Evolutionary conservation across 2,113 vertebrate genomes (phyloP).

Genomic region (Spea multiplicata): DNA sequence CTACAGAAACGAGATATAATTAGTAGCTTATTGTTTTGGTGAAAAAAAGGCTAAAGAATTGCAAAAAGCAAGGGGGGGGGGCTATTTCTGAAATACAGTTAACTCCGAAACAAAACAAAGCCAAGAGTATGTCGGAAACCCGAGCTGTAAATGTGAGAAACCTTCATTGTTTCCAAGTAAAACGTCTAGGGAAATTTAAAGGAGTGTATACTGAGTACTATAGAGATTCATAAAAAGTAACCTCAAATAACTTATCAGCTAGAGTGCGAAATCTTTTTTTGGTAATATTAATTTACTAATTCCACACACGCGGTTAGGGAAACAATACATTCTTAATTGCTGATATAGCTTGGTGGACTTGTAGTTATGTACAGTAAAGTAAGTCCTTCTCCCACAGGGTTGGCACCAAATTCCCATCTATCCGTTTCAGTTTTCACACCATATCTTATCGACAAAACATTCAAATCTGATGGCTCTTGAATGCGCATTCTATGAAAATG

Average conservation of each 20-base stretch:
- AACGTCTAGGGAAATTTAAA: constrained; percentile 21
- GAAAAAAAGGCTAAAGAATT: background rate
- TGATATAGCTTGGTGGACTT: too few species aligned
- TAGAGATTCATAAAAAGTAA: constrained; percentile 21
- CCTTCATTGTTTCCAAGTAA: constrained; percentile 35
- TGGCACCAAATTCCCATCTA: too few species aligned
- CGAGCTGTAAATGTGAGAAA: constrained; percentile 10
- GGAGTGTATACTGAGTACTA: constrained; percentile 3
- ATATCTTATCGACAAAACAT: too few species aligned
- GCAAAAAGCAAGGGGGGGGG: background rate
- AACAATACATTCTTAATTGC: too few species aligned
- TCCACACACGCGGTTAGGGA: too few species aligned
- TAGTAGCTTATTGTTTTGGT: background rate
- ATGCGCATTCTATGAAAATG: too few species aligned
- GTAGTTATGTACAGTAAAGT: too few species aligned
- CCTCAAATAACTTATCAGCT: constrained; percentile 20
- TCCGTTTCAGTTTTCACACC: too few species aligned
- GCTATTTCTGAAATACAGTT: background rate
- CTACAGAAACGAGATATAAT: background rate
- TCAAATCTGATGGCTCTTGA: too few species aligned
- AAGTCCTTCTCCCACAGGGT: too few species aligned
- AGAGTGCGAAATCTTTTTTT: background rate
- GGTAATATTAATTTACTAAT: too few species aligned
- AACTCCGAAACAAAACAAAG: constrained; percentile 8
- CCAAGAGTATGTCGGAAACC: background rate